Base-by-base conservation (phyloP, 2,888 invertebrate species). In the Rhamphomyia laevipes region DNA sequence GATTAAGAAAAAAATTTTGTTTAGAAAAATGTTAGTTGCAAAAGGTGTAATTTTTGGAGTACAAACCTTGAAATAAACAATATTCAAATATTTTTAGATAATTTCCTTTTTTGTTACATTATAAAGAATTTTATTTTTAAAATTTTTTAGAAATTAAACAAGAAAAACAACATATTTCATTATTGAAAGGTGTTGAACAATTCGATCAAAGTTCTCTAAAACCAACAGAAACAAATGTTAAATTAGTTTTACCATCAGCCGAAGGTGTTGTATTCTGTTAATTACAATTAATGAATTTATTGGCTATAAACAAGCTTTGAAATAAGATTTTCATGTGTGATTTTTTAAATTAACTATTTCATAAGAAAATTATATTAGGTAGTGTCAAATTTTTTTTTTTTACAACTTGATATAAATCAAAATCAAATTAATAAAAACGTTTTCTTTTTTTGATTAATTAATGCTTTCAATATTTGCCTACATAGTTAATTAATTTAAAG, bases 161-260 rank as follows among this genome's bases (percentile, higher is more conserved):
- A 72, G 86, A 86, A 72, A 78, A 78, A 66, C 82, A 80, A 65
- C 84, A 84, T 70, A 76, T 77, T 62, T 86, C 85, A 59, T 78
- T 92, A 58, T 81, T 85, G 62, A 79, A 82, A 59, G 83, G 80
- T 57, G 79, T 86, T 62, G 82, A 85, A 71, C 79, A 77, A 64
- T 91, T 91, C 74, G 80, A 86, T 72, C 67, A 82, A 55, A 77
- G 81, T 59, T 78, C 76, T 62, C 77, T 85, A 70, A 86, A 82
- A 72, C 81, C 84, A 66, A 84, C 86, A 46, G 80, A 84, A 64
- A 88, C 87, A 52, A 74, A 80, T 64, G 88, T 88, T 77, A 90
- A 89, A 77, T 79, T 82, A 62, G 75, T 86, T 57, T 79, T 90
- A 62, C 90, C 89, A 51, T 86, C 85, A 63, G 85, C 87, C 63